These are phyloP conservation scores for Cyprinus carpio DNA, from an alignment of 2,113 vertebrate species.

Conservation along the genomic window DNA sequence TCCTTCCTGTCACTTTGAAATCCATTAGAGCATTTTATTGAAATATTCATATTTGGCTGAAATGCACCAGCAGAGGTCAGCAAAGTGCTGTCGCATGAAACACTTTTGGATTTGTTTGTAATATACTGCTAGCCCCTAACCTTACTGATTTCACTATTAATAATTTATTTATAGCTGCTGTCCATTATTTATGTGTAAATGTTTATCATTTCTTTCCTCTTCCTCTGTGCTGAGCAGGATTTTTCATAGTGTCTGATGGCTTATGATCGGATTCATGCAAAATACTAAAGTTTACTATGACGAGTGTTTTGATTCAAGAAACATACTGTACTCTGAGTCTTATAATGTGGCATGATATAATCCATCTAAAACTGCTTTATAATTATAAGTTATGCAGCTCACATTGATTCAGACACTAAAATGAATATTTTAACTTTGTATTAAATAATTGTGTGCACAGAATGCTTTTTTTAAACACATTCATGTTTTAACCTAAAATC, in stretches of 20 bases:
- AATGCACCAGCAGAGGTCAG: constrained; percentile 55
- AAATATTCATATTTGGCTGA: neutral
- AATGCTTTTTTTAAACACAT: neutral
- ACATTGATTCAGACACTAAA: neutral
- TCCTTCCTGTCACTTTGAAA: neutral
- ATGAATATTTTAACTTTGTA: neutral
- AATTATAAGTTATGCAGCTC: neutral
- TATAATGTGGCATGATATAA: neutral
- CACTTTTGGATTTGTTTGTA: neutral
- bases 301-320: neutral
- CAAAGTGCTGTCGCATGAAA: neutral
- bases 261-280: neutral
- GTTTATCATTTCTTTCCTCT: neutral
- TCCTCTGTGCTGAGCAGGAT: neutral
- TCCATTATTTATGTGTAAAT: neutral
- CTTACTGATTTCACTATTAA: neutral
- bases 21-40: neutral
- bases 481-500: neutral
- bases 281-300: neutral
- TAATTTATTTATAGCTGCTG: neutral
- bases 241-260: neutral
- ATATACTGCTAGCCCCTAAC: neutral
- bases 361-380: neutral
- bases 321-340: neutral
- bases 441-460: neutral